Evolutionary conservation across 2,797 vertebrate genomes (phyloP).

Genomic region (Rhodeus uyekii): DNA sequence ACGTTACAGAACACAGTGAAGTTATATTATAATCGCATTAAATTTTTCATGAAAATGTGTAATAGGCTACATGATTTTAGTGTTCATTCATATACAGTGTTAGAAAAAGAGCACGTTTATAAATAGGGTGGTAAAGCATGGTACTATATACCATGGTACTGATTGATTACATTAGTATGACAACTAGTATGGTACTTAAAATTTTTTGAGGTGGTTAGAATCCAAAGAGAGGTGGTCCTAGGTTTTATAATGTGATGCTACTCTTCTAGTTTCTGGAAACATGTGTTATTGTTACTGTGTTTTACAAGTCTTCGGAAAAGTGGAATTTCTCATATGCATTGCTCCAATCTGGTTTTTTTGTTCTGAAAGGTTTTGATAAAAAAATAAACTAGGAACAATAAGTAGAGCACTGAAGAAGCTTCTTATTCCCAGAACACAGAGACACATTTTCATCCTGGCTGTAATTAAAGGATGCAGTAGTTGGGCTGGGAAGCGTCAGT

Average conservation of each 20-base stretch:
- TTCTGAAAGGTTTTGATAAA: slow-evolving; percentile 39
- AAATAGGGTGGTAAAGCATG: background rate
- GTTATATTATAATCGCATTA: background rate
- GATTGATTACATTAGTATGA: background rate
- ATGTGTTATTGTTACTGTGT: slow-evolving; percentile 6
- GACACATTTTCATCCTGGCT: slow-evolving; percentile 54
- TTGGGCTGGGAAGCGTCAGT: slow-evolving; percentile 26
- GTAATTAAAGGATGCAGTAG: slow-evolving; percentile 66
- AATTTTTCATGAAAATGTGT: background rate
- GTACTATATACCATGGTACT: background rate
- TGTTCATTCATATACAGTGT: background rate
- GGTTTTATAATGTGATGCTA: background rate
- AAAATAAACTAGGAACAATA: slow-evolving; percentile 60
- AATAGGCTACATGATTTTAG: background rate
- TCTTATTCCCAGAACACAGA: slow-evolving; percentile 60
- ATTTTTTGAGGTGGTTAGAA: background rate
- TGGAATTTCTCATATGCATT: background rate
- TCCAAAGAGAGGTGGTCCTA: background rate
- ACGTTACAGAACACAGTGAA: background rate
- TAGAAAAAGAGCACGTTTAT: background rate
- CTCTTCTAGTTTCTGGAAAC: slow-evolving; percentile 33
- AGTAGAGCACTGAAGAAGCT: slow-evolving; percentile 65
- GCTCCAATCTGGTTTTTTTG: slow-evolving; percentile 25
- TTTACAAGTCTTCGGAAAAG: background rate
- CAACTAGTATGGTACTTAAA: background rate